Percentiles rank a stretch among this genome's conserved stretches.
These are phyloP conservation scores for Troides oblongomaculatus DNA, from an alignment of 2,888 invertebrate genomes.

Conservation along the genomic window DNA sequence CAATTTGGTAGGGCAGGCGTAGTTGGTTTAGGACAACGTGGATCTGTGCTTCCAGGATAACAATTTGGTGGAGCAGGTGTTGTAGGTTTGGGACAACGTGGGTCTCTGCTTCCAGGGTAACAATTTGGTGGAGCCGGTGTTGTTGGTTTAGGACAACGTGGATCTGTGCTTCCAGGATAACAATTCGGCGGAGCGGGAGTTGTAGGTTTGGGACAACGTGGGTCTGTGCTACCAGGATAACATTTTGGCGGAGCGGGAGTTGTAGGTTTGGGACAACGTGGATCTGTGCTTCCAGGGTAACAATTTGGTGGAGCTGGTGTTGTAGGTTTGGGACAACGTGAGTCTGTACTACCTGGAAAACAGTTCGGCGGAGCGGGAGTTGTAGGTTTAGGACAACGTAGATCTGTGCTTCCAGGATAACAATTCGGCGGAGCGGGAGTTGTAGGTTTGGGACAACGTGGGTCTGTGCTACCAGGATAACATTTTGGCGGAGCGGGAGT, in stretches of 20 bases:
- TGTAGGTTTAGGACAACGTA: slow-evolving; percentile 39
- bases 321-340: slow-evolving; percentile 43
- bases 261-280: slow-evolving; percentile 47
- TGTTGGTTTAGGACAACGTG: too few species aligned
- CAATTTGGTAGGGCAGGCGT: too few species aligned
- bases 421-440: slow-evolving; percentile 37
- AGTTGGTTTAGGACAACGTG: too few species aligned
- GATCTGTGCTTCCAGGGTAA: slow-evolving; percentile 35
- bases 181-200: too few species aligned
- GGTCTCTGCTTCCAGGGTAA: too few species aligned
- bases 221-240: slow-evolving; percentile 29
- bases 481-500: too few species aligned
- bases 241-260: slow-evolving; percentile 40
- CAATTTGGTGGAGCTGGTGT: slow-evolving; percentile 37
- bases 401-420: slow-evolving; percentile 37
- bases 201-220: slow-evolving; percentile 35
- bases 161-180: too few species aligned
- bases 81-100: too few species aligned
- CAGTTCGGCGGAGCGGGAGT: slow-evolving; percentile 39
- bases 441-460: slow-evolving; percentile 17
- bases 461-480: too few species aligned
- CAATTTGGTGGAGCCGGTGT: too few species aligned
- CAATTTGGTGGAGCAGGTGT: too few species aligned
- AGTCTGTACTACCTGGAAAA: slow-evolving; percentile 39
- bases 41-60: too few species aligned